phyloP scores from a whole-genome alignment of 2,888 invertebrate genomes.

The Oligia fasciuncula region DNA sequence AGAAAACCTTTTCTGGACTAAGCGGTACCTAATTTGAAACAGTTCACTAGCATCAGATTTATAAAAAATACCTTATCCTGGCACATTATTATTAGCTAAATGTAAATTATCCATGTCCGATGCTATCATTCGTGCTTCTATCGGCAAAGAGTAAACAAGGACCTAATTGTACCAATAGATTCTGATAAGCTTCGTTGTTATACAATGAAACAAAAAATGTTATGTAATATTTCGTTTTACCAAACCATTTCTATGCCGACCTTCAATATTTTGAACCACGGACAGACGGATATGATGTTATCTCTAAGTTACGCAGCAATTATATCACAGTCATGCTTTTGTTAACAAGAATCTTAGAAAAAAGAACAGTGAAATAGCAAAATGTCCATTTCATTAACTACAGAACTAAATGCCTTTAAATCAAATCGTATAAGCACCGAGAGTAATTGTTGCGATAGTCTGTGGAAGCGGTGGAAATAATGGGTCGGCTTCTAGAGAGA shows the following conservation, averaged over 20 bases:
- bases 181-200: constrained; percentile 49
- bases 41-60: not conserved
- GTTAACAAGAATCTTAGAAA: constrained; percentile 30
- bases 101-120: constrained; percentile 38
- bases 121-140: constrained; percentile 33
- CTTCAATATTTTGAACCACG: constrained; percentile 53
- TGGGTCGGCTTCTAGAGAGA: constrained; percentile 76
- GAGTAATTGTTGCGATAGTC: constrained; percentile 68
- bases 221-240: constrained; percentile 50
- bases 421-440: constrained; percentile 63
- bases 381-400: constrained; percentile 51
- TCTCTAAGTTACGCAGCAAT: constrained; percentile 54
- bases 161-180: constrained; percentile 55
- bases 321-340: constrained; percentile 53
- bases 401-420: constrained; percentile 56
- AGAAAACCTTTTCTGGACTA: not conserved
- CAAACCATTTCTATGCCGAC: constrained; percentile 41
- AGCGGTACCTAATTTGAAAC: not conserved
- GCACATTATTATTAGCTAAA: not conserved
- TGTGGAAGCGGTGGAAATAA: constrained; percentile 74
- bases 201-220: constrained; percentile 34
- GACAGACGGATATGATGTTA: constrained; percentile 51
- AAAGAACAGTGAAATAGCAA: constrained; percentile 35
- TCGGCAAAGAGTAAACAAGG: constrained; percentile 43
- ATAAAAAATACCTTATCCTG: not conserved